Percentiles rank a stretch among this genome's conserved stretches.
phyloP scores from a whole-genome alignment of 23 tunicate species.

The Trididemnum clinides region DNA sequence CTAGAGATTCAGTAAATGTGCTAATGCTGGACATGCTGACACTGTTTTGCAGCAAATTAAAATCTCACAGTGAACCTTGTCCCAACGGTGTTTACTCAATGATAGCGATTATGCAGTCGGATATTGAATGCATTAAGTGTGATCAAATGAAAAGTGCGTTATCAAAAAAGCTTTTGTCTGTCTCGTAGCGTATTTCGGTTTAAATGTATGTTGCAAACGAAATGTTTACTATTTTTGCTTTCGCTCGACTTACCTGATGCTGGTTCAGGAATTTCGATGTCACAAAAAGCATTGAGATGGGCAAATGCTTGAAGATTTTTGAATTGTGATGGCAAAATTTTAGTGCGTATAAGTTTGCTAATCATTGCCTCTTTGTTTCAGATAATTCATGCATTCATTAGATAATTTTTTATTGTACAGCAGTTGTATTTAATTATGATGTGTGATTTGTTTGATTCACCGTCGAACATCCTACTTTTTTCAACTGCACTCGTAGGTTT shows the following conservation, averaged over 20 bases:
- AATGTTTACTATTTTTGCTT: not conserved
- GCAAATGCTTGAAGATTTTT: too few relatives aligned
- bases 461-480: not conserved
- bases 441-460: too few relatives aligned
- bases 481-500: not conserved
- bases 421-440: too few relatives aligned
- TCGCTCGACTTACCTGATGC: too few relatives aligned
- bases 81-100: not conserved
- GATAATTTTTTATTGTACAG: too few relatives aligned
- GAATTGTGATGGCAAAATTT: too few relatives aligned
- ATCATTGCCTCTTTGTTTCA: too few relatives aligned
- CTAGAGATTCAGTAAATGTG: constrained; percentile 12
- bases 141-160: not conserved
- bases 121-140: not conserved
- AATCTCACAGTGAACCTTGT: not conserved
- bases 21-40: not conserved
- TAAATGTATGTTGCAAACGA: not conserved
- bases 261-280: too few relatives aligned
- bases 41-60: not conserved
- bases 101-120: not conserved
- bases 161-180: not conserved
- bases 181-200: not conserved
- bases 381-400: too few relatives aligned
- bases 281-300: too few relatives aligned
- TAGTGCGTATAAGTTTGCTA: too few relatives aligned